Evolutionary conservation across 2,113 vertebrate species (phyloP).

Genomic region (Elephas maximus): DNA sequence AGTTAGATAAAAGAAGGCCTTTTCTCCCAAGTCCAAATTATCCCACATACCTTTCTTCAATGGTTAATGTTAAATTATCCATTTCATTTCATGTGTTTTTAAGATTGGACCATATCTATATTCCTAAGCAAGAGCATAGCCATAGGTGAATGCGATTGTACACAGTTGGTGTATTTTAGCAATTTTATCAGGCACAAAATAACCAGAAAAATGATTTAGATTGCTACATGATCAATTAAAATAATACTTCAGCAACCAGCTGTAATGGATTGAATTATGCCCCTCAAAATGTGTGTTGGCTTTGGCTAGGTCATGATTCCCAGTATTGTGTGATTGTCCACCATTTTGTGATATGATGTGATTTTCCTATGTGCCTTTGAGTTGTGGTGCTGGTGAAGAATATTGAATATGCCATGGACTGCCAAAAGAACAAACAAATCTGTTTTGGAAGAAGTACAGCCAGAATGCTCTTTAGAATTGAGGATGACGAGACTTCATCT

Average conservation of each 20-base stretch:
- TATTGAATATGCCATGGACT: no score
- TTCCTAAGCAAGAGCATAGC: background rate
- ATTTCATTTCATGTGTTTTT: background rate
- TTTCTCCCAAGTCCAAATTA: background rate
- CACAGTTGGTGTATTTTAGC: background rate
- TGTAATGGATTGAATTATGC: no score
- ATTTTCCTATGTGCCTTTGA: no score
- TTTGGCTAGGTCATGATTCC: no score
- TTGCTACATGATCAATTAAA: background rate
- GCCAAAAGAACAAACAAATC: no score
- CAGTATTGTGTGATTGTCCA: no score
- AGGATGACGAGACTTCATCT: no score
- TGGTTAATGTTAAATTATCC: background rate
- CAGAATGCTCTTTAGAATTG: no score
- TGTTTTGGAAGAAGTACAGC: no score
- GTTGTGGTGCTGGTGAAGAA: no score
- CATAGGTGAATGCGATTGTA: background rate
- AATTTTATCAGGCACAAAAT: background rate
- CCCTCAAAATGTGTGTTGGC: no score
- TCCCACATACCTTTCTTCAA: background rate
- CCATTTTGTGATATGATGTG: no score
- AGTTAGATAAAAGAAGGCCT: background rate
- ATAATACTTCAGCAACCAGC: background rate
- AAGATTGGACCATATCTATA: background rate
- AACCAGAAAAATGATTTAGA: background rate